Conservation (phyloP, 2,797 vertebrate species). For the Onychomys leucogaster region DNA sequence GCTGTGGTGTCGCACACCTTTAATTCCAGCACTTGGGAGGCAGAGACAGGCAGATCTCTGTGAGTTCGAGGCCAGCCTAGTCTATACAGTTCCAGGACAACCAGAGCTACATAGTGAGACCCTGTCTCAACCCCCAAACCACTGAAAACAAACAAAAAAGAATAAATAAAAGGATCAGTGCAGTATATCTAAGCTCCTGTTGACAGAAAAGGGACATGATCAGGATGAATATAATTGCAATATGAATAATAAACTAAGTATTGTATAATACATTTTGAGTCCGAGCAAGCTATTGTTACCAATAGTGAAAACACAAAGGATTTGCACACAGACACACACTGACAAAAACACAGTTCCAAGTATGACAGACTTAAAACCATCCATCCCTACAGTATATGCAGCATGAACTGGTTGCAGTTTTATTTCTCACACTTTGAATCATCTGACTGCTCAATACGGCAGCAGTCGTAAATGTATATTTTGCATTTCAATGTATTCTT, state of each 20-base stretch:
- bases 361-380: neutral
- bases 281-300: conserved; percentile 45
- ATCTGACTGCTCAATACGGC: conserved; percentile 1
- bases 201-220: conserved; percentile 41
- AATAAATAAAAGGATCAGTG: neutral
- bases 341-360: conserved; percentile 20
- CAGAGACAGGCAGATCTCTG: neutral
- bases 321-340: neutral
- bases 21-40: neutral
- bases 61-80: neutral
- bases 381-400: neutral
- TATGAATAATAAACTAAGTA: conserved; percentile 8
- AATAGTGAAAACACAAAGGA: neutral
- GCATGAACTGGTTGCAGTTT: conserved; percentile 16
- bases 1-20: neutral
- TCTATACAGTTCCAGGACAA: neutral
- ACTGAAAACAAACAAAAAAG: neutral
- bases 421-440: conserved; percentile 29
- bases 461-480: neutral
- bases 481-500: neutral
- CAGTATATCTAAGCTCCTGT: conserved; percentile 2
- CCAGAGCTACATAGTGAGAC: neutral
- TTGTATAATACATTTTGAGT: neutral
- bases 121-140: neutral
- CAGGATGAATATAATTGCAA: conserved; percentile 24